A percentile compares a stretch with the other conserved stretches of the same genome.
Conservation (phyloP, 1,140 invertebrate genomes). For the Drosophila cardini region DNA sequence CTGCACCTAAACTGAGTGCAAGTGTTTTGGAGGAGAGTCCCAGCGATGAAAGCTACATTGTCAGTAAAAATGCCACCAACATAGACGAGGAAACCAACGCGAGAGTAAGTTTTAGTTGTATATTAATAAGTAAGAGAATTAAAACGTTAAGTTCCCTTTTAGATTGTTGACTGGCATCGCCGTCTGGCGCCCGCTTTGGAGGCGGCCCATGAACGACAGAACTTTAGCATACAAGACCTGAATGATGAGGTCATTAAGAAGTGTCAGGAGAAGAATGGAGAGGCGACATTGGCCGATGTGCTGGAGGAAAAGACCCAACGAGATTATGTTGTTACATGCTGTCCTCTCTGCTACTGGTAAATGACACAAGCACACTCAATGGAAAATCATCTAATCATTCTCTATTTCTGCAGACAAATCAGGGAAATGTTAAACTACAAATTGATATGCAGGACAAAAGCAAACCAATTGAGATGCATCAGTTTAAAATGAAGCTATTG, state of each 20-base stretch:
- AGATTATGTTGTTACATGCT: conserved; percentile 73
- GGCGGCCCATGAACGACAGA: conserved; percentile 71
- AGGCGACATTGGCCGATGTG: conserved; percentile 59
- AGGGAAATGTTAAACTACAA: conserved; percentile 29
- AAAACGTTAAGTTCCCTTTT: not conserved
- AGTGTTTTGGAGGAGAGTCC: conserved; percentile 10
- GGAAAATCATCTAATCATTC: not conserved
- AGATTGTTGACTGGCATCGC: conserved; percentile 76
- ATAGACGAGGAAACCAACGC: conserved; percentile 42
- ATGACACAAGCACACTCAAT: not conserved
- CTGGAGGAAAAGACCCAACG: conserved; percentile 62
- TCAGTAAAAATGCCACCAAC: conserved; percentile 2
- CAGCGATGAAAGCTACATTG: not conserved
- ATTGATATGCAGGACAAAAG: conserved; percentile 31
- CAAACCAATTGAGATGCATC: conserved; percentile 39
- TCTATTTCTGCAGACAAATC: conserved; percentile 43
- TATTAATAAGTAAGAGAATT: not conserved
- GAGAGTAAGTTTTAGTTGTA: conserved; percentile 10
- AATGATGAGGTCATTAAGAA: conserved; percentile 71
- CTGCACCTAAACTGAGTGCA: not conserved
- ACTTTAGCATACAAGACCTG: conserved; percentile 71
- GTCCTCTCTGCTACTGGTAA: conserved; percentile 68
- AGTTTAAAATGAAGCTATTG: conserved; percentile 54
- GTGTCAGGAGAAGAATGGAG: conserved; percentile 41
- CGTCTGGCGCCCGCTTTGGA: conserved; percentile 67